Percentiles rank a stretch among this genome's conserved stretches.
phyloP scores from a whole-genome alignment of 2,113 vertebrate genomes.

The Leucoraja erinaceus region DNA sequence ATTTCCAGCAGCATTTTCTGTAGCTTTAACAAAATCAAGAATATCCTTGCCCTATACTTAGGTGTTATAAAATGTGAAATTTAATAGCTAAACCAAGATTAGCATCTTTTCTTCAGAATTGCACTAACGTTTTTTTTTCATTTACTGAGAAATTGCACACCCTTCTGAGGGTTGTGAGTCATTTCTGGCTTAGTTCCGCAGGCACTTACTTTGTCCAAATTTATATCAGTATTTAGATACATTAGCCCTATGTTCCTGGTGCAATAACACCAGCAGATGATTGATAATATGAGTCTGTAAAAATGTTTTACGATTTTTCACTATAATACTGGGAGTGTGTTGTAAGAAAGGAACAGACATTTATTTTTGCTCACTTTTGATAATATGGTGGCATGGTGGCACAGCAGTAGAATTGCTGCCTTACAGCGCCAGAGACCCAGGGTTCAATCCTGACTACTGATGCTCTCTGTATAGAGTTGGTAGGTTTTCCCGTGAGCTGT shows the following conservation, averaged over 20 bases:
- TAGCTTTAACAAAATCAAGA: not conserved
- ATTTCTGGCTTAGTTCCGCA: not conserved
- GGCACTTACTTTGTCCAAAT: not conserved
- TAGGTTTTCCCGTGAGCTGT: too few species aligned
- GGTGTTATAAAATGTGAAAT: not conserved
- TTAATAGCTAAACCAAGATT: not conserved
- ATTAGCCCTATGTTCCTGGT: not conserved
- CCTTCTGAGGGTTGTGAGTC: not conserved
- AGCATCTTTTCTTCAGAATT: not conserved
- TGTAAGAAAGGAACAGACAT: too few species aligned
- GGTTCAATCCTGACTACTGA: too few species aligned
- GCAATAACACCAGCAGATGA: not conserved
- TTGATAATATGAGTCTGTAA: not conserved
- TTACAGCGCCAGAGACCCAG: too few species aligned
- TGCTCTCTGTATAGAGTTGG: too few species aligned
- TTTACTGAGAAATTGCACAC: not conserved
- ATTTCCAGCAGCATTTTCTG: slow-evolving; percentile 1
- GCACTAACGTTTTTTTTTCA: not conserved
- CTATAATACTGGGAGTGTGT: not conserved
- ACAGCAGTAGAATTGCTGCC: too few species aligned
- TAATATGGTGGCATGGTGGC: too few species aligned
- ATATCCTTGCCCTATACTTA: not conserved
- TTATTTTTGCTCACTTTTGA: too few species aligned
- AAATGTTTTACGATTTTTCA: not conserved
- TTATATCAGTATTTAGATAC: not conserved